Evolutionary conservation across 2,888 invertebrate genomes (phyloP).

Genomic region (Parnassius apollo): DNA sequence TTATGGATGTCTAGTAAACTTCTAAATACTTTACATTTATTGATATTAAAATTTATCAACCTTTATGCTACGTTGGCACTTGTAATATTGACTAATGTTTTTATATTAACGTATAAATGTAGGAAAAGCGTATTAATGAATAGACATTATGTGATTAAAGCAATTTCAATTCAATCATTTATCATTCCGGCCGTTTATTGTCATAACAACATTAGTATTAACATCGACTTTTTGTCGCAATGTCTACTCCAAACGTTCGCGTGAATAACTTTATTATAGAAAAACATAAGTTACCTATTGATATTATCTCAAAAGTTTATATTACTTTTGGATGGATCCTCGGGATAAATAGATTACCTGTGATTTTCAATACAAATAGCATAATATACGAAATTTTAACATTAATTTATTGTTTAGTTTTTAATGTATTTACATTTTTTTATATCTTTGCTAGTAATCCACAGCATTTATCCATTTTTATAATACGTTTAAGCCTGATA

Average conservation of each 20-base stretch:
- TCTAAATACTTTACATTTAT: no score
- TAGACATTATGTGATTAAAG: no score
- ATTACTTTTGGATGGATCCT: conserved; percentile 26
- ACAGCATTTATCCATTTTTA: background rate
- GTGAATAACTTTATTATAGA: conserved; percentile 28
- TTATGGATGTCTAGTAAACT: no score
- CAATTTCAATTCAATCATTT: no score
- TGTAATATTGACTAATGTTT: no score
- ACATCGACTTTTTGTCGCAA: conserved; percentile 11
- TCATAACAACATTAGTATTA: background rate
- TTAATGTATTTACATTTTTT: conserved; percentile 15
- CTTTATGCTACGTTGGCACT: no score
- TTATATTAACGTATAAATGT: no score
- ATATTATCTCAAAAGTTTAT: conserved; percentile 29
- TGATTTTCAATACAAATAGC: conserved; percentile 26
- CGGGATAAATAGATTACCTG: conserved; percentile 32
- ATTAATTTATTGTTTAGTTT: conserved; percentile 7
- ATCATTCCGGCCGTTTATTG: background rate
- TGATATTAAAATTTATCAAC: no score
- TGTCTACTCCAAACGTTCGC: conserved; percentile 26
- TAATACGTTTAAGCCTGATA: conserved; percentile 5
- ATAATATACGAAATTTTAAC: conserved; percentile 18
- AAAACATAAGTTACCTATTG: conserved; percentile 20
- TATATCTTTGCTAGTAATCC: background rate
- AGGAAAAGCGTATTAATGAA: no score